These are phyloP conservation scores for Parambassis ranga DNA, from an alignment of 2,797 vertebrate species.

Conservation along the genomic window DNA sequence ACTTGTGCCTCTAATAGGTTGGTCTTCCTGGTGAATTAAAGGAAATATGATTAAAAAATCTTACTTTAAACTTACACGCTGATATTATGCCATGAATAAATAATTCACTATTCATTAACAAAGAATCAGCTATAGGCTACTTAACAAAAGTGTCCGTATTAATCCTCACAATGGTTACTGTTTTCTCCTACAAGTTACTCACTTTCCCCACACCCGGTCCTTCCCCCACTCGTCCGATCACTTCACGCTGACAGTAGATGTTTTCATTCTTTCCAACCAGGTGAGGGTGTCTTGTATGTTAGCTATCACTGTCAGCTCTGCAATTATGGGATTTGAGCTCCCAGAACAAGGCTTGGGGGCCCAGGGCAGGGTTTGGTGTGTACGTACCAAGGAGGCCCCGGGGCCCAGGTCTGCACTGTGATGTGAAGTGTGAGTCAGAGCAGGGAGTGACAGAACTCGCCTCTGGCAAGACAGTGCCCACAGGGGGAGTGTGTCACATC, in stretches of 20 bases:
- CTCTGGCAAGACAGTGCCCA: constrained; percentile 56
- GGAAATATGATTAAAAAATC: too few species aligned
- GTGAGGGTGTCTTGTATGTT: constrained; percentile 78
- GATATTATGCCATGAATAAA: neutral
- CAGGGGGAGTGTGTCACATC: constrained; percentile 53
- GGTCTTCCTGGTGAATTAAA: neutral
- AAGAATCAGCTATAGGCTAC: neutral
- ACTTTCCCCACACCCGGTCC: constrained; percentile 39
- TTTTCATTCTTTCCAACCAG: constrained; percentile 84
- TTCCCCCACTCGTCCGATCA: constrained; percentile 49
- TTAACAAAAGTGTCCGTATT: constrained; percentile 2
- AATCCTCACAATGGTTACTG: neutral
- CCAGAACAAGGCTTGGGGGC: constrained; percentile 70
- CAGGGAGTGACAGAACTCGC: constrained; percentile 69
- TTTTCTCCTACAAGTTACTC: constrained; percentile 40
- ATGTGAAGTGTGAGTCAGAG: constrained; percentile 75
- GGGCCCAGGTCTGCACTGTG: constrained; percentile 55
- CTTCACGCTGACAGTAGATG: constrained; percentile 75
- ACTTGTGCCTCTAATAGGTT: neutral
- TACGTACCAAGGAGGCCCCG: constrained; percentile 44
- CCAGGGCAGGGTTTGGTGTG: constrained; percentile 57
- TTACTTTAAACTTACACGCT: too few species aligned
- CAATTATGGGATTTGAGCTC: constrained; percentile 85
- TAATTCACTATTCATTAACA: neutral
- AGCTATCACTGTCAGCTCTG: constrained; percentile 81